Evolutionary conservation across 2,888 invertebrate species (phyloP).

Genomic region (Keiferia lycopersicella): DNA sequence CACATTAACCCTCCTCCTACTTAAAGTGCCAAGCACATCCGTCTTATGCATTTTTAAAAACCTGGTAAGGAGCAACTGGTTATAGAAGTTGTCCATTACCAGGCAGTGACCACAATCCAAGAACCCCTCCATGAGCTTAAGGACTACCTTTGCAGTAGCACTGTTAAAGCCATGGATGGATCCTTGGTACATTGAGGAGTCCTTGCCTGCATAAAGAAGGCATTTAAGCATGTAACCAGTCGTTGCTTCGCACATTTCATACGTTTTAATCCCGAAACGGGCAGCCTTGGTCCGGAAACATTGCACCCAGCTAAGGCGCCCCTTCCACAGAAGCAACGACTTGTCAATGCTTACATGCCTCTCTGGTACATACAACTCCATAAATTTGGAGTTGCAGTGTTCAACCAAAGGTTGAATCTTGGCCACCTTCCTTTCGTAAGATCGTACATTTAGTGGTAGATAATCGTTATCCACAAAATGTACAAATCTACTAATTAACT

Average conservation of each 20-base stretch:
- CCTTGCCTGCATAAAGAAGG: not conserved
- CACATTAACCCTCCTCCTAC: slow-evolving; percentile 10
- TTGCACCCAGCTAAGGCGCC: not conserved
- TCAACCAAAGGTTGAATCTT: not conserved
- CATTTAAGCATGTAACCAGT: not conserved
- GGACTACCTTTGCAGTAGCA: slow-evolving; percentile 34
- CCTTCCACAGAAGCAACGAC: not conserved
- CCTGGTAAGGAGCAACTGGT: slow-evolving; percentile 30
- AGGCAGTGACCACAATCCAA: slow-evolving; percentile 32
- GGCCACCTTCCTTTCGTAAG: not conserved
- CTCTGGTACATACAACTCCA: not conserved
- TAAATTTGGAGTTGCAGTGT: not conserved
- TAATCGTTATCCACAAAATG: slow-evolving; percentile 34
- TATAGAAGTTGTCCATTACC: slow-evolving; percentile 34
- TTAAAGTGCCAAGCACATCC: slow-evolving; percentile 28
- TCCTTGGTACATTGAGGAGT: not conserved
- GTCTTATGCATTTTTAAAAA: slow-evolving; percentile 27
- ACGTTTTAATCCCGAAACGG: not conserved
- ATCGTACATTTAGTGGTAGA: slow-evolving; percentile 12
- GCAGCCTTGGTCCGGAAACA: not conserved
- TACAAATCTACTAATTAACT: not conserved
- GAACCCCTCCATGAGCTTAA: slow-evolving; percentile 32
- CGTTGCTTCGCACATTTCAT: not conserved
- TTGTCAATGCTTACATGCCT: not conserved
- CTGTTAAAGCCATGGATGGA: slow-evolving; percentile 30